phyloP scores from a whole-genome alignment of 2,113 vertebrate genomes.

The Albula goreensis region DNA sequence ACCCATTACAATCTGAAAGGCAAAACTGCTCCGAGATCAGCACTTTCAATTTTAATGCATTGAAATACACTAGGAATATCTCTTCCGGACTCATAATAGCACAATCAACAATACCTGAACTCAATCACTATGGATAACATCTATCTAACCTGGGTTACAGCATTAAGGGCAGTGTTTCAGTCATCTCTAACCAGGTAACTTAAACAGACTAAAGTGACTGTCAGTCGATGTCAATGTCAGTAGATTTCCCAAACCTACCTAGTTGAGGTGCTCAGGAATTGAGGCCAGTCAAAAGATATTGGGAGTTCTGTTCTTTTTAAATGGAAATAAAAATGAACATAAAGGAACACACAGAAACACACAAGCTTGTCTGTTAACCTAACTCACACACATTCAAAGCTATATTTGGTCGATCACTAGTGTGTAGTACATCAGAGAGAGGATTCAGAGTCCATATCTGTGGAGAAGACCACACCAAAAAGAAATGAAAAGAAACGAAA shows the following conservation, averaged over 20 bases:
- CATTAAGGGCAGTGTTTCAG: too few species aligned
- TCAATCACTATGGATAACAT: background rate
- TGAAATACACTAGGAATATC: too few species aligned
- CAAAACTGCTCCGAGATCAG: too few species aligned
- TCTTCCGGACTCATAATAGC: too few species aligned
- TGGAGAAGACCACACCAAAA: background rate
- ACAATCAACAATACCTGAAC: background rate
- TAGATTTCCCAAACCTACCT: too few species aligned
- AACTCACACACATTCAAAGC: background rate
- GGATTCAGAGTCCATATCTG: background rate
- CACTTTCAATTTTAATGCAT: too few species aligned
- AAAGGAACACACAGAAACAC: background rate
- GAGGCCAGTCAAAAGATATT: too few species aligned
- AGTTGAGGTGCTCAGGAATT: too few species aligned
- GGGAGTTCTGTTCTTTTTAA: background rate
- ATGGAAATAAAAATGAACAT: background rate
- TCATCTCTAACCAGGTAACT: too few species aligned
- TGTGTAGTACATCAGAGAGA: background rate
- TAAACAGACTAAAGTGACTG: too few species aligned
- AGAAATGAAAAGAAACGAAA: background rate
- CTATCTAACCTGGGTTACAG: background rate
- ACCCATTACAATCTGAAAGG: too few species aligned
- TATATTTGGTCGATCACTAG: background rate
- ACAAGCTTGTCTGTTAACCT: background rate
- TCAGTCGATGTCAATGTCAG: too few species aligned